A percentile compares a stretch with the other conserved stretches of the same genome.
These are phyloP conservation scores for Spheniscus mendiculus DNA, from an alignment of 2,113 vertebrate genomes.

Conservation along the genomic window DNA sequence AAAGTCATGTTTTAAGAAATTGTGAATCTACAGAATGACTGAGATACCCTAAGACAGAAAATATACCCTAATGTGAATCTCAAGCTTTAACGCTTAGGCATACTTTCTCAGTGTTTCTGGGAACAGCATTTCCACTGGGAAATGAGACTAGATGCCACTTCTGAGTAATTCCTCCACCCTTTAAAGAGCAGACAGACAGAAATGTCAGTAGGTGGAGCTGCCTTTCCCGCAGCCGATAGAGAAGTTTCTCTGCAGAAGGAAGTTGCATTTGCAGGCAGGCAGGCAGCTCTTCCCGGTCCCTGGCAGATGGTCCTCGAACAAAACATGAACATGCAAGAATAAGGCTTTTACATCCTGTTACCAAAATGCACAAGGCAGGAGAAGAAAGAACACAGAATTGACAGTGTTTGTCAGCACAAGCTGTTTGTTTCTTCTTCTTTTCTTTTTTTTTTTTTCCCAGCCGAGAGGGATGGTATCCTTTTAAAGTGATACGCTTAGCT, in stretches of 20 bases:
- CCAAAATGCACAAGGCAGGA: constrained; percentile 40
- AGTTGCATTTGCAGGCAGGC: constrained; percentile 41
- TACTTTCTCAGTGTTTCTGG: constrained; percentile 20
- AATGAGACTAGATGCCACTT: constrained; percentile 39
- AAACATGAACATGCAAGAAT: constrained; percentile 61
- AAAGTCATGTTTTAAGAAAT: background rate
- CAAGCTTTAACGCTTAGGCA: constrained; percentile 13
- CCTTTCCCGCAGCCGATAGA: constrained; percentile 28
- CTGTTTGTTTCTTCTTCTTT: background rate
- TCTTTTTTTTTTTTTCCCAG: background rate
- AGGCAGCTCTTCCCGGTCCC: background rate
- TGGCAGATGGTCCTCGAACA: constrained; percentile 59
- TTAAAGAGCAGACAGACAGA: constrained; percentile 44
- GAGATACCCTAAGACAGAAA: background rate
- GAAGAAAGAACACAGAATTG: constrained; percentile 7
- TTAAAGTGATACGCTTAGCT: background rate
- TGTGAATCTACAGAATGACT: constrained; percentile 18
- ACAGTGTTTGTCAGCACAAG: constrained; percentile 47
- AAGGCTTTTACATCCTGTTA: background rate
- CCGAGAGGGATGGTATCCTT: background rate
- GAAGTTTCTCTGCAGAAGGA: constrained; percentile 38
- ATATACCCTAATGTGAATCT: background rate
- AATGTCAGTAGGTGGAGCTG: constrained; percentile 72
- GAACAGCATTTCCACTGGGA: constrained; percentile 38
- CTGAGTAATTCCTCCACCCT: constrained; percentile 31